Evolutionary conservation across 2,113 vertebrate species (phyloP), one percentile per base, ranked within the genome.

Genomic region (Eptatretus burgeri): DNA sequence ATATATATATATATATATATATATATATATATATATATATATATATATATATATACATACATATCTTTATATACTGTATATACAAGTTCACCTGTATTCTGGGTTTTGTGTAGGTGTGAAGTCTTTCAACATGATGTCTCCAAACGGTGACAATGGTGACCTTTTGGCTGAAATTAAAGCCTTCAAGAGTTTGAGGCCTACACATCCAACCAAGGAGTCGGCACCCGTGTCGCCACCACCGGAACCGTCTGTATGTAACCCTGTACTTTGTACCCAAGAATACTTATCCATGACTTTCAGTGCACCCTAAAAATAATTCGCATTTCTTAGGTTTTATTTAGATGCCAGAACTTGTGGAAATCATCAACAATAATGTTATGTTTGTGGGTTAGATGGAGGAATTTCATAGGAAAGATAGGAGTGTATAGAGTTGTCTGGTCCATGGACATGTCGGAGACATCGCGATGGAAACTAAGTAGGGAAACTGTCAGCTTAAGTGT

Each of bases 111-210:
- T 74, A 98, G 91, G 91, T 75, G 78, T 81, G 72, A 95, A 91
- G 72, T 98, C 91, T 65, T 98, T 98, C 81, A 98, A 98, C 77
- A 98, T 98, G 91, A 93, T 95, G 85, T 85, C 87, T 72, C 91
- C 91, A 16, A 84, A 85, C 1, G 83, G 84, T 0, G 91, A 98
- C 78, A 98, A 98, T 74, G 84, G 85, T 0, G 87, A 98, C 75
- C 81, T 95, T 51, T 75, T 98, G 78, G 91, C 91, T 2, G 91
- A 95, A 74, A 95, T 98, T 74, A 95, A 98, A 74, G 88, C 88
- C 0, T 87, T 88, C 70, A 94, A 81, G 71, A 84, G 76, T 71
- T 78, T 98, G 67, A 98, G 95, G 76, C 87, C 88, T 1, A 95
- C 91, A 0, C 80, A 84, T 1, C 88, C 89, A 63, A 91, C 77